Percentiles rank a stretch among this genome's conserved stretches.
These are phyloP conservation scores for Oncorhynchus mykiss DNA, from an alignment of 2,113 vertebrate species.

Conservation along the genomic window DNA sequence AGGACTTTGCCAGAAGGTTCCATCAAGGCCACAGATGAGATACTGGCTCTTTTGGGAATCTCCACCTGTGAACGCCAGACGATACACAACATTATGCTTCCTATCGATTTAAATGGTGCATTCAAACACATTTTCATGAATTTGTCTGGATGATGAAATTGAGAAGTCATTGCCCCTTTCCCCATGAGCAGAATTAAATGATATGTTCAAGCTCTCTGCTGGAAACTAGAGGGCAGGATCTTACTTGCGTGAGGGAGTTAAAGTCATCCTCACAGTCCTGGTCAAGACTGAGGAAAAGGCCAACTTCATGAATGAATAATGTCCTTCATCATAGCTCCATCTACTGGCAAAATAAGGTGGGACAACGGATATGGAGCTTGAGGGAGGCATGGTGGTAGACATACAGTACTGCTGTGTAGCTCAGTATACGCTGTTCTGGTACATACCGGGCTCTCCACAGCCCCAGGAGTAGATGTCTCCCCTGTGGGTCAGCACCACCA, in stretches of 20 bases:
- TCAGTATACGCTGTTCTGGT: neutral
- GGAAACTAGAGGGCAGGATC: conserved; percentile 1
- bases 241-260: conserved; percentile 89
- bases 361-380: neutral
- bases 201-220: too few relatives aligned
- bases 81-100: conserved; percentile 14
- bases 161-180: too few relatives aligned
- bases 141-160: too few relatives aligned
- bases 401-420: neutral
- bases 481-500: conserved; percentile 87
- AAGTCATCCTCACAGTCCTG: conserved; percentile 96
- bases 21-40: conserved; percentile 90
- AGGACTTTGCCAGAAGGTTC: conserved; percentile 94
- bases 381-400: too few relatives aligned
- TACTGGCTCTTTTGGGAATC: conserved; percentile 85
- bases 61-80: conserved; percentile 78
- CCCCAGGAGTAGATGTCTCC: conserved; percentile 93
- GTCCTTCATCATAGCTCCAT: conserved; percentile 18
- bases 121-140: too few relatives aligned
- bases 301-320: neutral
- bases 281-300: conserved; percentile 79
- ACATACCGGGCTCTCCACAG: conserved; percentile 80
- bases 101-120: too few relatives aligned
- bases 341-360: conserved; percentile 43
- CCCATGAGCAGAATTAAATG: neutral